A percentile compares a stretch with the other conserved stretches of the same genome.
Evolutionary conservation across 2,888 invertebrate genomes (phyloP).

Genomic region (Idaea dimidiata): DNA sequence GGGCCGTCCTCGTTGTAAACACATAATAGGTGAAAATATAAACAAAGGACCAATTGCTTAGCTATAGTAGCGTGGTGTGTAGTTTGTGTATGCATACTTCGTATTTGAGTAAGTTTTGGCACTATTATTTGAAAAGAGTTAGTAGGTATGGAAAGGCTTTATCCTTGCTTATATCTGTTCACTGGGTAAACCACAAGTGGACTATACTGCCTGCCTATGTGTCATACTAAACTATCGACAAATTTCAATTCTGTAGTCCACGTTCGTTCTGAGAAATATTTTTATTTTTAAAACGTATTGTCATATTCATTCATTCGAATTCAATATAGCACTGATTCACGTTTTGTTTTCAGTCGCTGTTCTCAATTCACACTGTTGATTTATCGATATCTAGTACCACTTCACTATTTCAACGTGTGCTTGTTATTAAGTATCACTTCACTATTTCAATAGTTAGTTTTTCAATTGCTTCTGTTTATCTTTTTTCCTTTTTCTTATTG

Average conservation of each 20-base stretch:
- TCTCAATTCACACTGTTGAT: slow-evolving; percentile 3
- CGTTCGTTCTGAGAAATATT: not conserved
- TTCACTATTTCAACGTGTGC: not conserved
- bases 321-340: not conserved
- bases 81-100: too few species aligned
- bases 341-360: not conserved
- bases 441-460: not conserved
- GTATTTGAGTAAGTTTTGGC: too few species aligned
- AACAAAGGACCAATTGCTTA: too few species aligned
- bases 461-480: slow-evolving; percentile 14
- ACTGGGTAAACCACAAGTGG: too few species aligned
- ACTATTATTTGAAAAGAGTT: too few species aligned
- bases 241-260: not conserved
- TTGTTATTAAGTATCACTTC: not conserved
- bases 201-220: too few species aligned
- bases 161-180: too few species aligned
- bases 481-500: slow-evolving; percentile 13
- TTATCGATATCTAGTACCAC: slow-evolving; percentile 4
- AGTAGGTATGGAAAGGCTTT: too few species aligned
- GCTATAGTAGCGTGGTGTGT: too few species aligned
- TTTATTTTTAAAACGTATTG: not conserved
- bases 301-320: not conserved
- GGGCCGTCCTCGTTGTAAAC: too few species aligned
- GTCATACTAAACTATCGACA: too few species aligned
- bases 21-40: too few species aligned